Conservation (phyloP, 2,113 vertebrate genomes). For the Thamnophis sirtalis region DNA sequence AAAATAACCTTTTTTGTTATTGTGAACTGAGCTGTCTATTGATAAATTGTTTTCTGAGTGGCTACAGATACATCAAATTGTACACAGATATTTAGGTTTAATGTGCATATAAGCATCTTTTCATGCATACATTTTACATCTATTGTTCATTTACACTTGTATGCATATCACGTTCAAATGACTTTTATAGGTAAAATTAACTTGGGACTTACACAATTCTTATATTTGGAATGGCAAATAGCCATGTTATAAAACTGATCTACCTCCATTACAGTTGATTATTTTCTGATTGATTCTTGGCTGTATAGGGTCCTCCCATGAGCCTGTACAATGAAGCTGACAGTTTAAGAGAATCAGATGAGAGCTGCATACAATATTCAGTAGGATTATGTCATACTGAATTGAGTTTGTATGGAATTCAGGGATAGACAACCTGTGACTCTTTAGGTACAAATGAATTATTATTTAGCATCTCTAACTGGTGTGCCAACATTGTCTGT, state of each 20-base stretch:
- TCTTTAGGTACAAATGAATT: background rate
- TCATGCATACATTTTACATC: background rate
- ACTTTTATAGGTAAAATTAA: background rate
- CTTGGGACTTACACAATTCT: background rate
- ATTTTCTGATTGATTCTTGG: background rate
- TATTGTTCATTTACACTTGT: background rate
- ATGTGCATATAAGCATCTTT: background rate
- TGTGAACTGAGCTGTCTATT: background rate
- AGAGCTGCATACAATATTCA: background rate
- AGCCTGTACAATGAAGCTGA: background rate
- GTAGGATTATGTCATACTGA: background rate
- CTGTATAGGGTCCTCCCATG: background rate
- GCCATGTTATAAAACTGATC: background rate
- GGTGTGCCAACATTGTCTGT: background rate
- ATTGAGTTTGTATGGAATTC: background rate
- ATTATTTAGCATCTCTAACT: background rate
- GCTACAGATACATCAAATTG: background rate
- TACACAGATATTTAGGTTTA: background rate
- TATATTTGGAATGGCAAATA: background rate
- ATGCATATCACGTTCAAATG: background rate
- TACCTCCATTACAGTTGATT: background rate
- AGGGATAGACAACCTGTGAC: background rate
- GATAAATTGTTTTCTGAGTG: background rate
- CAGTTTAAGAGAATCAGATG: background rate
- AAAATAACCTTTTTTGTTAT: conserved; percentile 14